Evolutionary conservation across 2,888 invertebrate species (phyloP).

Genomic region (Steinernema scapterisci): DNA sequence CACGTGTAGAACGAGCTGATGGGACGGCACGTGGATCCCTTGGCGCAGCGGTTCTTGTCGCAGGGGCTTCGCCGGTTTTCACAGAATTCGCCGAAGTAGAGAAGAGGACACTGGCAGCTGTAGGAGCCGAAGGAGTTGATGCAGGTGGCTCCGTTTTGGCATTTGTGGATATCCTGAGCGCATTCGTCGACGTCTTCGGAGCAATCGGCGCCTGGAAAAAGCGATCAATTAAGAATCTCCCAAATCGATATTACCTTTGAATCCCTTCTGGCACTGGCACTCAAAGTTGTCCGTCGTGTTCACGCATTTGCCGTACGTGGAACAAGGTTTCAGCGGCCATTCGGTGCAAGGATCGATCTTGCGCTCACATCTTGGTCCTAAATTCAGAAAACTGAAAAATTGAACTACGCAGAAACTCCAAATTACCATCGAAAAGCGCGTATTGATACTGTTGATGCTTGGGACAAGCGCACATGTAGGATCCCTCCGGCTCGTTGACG

Average conservation of each 20-base stretch:
- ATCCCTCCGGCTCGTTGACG: neutral
- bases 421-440: neutral
- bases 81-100: neutral
- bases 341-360: neutral
- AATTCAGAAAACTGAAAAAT: no score
- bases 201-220: neutral
- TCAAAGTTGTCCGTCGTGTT: neutral
- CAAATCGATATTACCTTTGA: neutral
- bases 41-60: neutral
- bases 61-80: neutral
- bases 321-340: neutral
- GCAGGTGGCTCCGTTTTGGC: neutral
- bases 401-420: neutral
- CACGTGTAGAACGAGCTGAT: neutral
- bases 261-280: neutral
- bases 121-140: neutral
- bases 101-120: neutral
- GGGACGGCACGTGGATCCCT: neutral
- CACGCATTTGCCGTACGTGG: neutral
- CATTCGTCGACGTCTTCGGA: conserved; percentile 87
- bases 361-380: neutral
- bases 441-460: neutral
- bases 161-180: conserved; percentile 75
- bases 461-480: neutral
- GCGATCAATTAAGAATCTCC: no score